Conservation (phyloP, 2,888 invertebrate genomes). For the Leucania comma region DNA sequence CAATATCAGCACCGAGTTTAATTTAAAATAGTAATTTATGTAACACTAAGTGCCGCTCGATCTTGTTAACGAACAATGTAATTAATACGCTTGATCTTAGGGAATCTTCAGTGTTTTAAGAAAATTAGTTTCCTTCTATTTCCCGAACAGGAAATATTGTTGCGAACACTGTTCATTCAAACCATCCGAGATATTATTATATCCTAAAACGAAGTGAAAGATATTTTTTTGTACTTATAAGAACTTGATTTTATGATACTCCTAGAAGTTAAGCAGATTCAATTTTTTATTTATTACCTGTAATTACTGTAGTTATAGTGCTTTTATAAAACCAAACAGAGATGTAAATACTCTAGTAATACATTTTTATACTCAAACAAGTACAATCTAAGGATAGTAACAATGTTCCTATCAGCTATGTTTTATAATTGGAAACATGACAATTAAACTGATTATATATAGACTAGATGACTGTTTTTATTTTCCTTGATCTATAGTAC, state of each 20-base stretch:
- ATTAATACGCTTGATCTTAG: conserved; percentile 12
- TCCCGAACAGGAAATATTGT: not conserved
- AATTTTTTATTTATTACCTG: conserved; percentile 27
- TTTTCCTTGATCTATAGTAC: conserved; percentile 40
- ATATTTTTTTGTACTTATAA: conserved; percentile 1
- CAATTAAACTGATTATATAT: conserved; percentile 43
- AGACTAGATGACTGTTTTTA: conserved; percentile 29
- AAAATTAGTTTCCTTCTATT: not conserved
- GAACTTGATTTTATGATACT: conserved; percentile 24
- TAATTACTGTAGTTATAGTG: conserved; percentile 12
- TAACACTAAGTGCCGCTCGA: conserved; percentile 24
- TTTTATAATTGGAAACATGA: conserved; percentile 33
- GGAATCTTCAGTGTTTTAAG: not conserved
- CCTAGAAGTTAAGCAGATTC: conserved; percentile 12
- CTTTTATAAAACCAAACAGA: conserved; percentile 18
- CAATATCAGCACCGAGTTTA: conserved; percentile 15
- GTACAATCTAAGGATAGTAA: conserved; percentile 46
- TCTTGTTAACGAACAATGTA: conserved; percentile 18
- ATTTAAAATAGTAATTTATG: conserved; percentile 43
- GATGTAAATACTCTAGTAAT: conserved; percentile 42
- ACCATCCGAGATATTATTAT: not conserved
- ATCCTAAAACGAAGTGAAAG: conserved; percentile 9
- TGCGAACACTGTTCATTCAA: not conserved
- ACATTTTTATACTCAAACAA: conserved; percentile 42
- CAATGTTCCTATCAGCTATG: conserved; percentile 54